Evolutionary conservation across 2,888 invertebrate species (phyloP).

Genomic region (Caenorhabditis uteleia): DNA sequence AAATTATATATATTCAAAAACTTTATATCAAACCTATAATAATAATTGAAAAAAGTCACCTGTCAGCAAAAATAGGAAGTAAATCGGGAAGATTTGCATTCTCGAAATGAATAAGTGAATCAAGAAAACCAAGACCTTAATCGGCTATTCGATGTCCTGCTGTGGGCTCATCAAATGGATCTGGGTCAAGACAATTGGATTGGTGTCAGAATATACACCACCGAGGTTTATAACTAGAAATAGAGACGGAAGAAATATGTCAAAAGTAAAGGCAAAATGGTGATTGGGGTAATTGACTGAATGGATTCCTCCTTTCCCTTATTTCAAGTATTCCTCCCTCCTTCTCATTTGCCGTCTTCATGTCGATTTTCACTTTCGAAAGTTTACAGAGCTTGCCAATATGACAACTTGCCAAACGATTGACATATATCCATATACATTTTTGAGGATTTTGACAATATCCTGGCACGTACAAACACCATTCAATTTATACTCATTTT

Average conservation of each 20-base stretch:
- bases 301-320: too few relatives aligned
- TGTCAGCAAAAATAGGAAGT: background rate
- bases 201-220: conserved; percentile 3
- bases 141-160: conserved; percentile 14
- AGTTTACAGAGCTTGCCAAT: too few relatives aligned
- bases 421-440: too few relatives aligned
- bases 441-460: too few relatives aligned
- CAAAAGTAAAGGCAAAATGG: background rate
- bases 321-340: too few relatives aligned
- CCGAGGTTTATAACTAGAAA: background rate
- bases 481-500: too few relatives aligned
- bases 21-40: background rate
- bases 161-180: conserved; percentile 46
- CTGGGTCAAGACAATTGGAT: conserved; percentile 22
- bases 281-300: background rate
- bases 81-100: too few relatives aligned
- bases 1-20: too few relatives aligned
- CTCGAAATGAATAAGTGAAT: background rate
- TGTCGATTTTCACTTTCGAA: too few relatives aligned
- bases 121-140: background rate
- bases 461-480: too few relatives aligned
- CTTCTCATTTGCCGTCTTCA: too few relatives aligned
- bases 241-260: background rate
- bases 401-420: too few relatives aligned
- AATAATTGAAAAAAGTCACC: background rate